phyloP scores from a whole-genome alignment of 2,888 invertebrate genomes.

The Syrphus vitripennis region DNA sequence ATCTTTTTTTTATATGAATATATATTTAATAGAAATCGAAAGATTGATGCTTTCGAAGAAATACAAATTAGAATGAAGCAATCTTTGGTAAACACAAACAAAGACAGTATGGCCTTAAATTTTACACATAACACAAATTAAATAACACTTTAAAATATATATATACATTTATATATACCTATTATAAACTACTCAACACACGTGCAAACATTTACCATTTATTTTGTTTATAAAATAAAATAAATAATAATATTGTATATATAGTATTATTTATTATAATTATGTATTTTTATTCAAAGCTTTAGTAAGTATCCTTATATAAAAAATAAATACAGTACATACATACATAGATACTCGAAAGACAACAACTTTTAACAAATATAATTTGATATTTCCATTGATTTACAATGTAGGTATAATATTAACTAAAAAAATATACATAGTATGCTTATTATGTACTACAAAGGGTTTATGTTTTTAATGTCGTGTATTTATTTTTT shows the following conservation, averaged over 20 bases:
- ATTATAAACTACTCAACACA: slow-evolving; percentile 61
- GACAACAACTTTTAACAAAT: slow-evolving; percentile 51
- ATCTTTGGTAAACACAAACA: slow-evolving; percentile 48
- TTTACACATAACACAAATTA: slow-evolving; percentile 63
- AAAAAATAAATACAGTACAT: not conserved
- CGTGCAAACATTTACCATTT: slow-evolving; percentile 56
- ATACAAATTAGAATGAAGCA: slow-evolving; percentile 35
- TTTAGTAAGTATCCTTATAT: slow-evolving; percentile 44
- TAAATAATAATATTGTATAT: slow-evolving; percentile 42
- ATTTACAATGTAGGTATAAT: slow-evolving; percentile 19
- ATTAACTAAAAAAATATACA: not conserved
- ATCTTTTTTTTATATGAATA: slow-evolving; percentile 23
- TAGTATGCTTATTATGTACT: not conserved
- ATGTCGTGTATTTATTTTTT: slow-evolving; percentile 8
- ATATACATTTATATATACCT: slow-evolving; percentile 43
- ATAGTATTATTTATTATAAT: slow-evolving; percentile 59
- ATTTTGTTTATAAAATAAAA: slow-evolving; percentile 48
- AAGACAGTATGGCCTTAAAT: slow-evolving; percentile 70
- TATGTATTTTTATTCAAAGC: slow-evolving; percentile 7
- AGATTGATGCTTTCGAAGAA: slow-evolving; percentile 53
- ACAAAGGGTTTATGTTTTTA: slow-evolving; percentile 2
- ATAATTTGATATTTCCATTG: slow-evolving; percentile 47
- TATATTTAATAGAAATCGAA: slow-evolving; percentile 27
- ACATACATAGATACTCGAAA: slow-evolving; percentile 19
- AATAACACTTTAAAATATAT: slow-evolving; percentile 44